These are phyloP conservation scores for Zaprionus camerounensis DNA, from an alignment of 1,140 invertebrate species.

Conservation along the genomic window DNA sequence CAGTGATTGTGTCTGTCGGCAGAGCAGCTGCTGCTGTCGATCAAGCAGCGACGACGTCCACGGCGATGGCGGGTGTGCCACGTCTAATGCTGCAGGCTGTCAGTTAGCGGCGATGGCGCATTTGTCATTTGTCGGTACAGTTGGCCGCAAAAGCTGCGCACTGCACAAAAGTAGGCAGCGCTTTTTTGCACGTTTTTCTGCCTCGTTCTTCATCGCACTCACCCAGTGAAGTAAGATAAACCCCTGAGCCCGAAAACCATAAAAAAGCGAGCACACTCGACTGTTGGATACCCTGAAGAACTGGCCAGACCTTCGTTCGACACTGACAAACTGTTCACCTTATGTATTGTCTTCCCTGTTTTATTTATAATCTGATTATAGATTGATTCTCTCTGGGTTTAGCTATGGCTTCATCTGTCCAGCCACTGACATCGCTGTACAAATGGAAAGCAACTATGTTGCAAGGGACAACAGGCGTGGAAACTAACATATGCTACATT, in stretches of 20 bases:
- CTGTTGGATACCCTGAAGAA: background rate
- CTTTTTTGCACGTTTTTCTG: conserved; percentile 12
- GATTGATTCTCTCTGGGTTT: no score
- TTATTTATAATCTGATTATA: no score
- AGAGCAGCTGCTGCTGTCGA: conserved; percentile 24
- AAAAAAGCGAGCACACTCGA: background rate
- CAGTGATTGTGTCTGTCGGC: conserved; percentile 11
- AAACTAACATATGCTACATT: no score
- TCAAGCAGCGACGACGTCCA: background rate
- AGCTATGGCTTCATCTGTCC: no score
- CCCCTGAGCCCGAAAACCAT: background rate
- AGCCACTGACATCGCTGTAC: no score
- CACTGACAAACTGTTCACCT: background rate
- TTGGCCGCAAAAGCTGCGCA: conserved; percentile 44
- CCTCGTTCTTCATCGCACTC: background rate
- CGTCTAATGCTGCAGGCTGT: conserved; percentile 44
- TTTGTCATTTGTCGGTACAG: conserved; percentile 61
- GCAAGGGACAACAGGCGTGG: no score
- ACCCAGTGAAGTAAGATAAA: background rate
- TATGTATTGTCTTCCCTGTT: no score
- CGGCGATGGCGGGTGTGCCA: background rate
- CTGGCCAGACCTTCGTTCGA: background rate
- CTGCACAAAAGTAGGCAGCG: conserved; percentile 31
- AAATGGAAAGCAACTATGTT: no score
- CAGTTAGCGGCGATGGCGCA: conserved; percentile 45